Evolutionary conservation across 2,113 vertebrate genomes (phyloP).

Genomic region (Thinocorus orbignyianus): DNA sequence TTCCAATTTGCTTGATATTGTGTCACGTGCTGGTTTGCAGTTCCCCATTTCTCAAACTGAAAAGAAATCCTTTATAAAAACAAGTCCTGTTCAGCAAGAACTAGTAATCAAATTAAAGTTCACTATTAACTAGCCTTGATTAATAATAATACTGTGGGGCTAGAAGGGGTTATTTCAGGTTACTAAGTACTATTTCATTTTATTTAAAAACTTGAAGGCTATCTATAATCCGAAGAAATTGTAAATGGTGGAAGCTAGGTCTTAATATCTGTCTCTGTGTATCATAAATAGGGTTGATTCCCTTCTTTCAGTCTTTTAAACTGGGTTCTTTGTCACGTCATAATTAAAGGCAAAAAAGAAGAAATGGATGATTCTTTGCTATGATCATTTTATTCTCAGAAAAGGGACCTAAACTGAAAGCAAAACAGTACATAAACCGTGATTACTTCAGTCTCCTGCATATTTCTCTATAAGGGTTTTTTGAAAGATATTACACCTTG

Average conservation of each 20-base stretch:
- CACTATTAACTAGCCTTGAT: neutral
- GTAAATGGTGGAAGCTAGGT: neutral
- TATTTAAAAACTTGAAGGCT: neutral
- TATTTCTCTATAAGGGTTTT: neutral
- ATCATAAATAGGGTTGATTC: neutral
- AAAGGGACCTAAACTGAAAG: neutral
- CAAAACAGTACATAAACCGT: neutral
- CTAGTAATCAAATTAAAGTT: neutral
- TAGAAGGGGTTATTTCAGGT: neutral
- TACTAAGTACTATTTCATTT: neutral
- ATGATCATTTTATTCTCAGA: neutral
- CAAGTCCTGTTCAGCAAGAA: neutral
- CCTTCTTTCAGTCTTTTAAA: neutral
- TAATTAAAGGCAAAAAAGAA: neutral
- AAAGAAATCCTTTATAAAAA: neutral
- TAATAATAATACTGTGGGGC: neutral
- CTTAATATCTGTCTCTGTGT: neutral
- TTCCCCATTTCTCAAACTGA: neutral
- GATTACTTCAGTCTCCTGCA: neutral
- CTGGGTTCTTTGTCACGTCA: neutral
- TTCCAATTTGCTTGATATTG: neutral
- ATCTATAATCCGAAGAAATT: slow-evolving; percentile 1
- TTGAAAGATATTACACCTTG: neutral
- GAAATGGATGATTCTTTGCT: neutral
- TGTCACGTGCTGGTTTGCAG: neutral